Base-by-base conservation (phyloP, 2,888 invertebrate genomes). In the Yponomeuta cagnagella region DNA sequence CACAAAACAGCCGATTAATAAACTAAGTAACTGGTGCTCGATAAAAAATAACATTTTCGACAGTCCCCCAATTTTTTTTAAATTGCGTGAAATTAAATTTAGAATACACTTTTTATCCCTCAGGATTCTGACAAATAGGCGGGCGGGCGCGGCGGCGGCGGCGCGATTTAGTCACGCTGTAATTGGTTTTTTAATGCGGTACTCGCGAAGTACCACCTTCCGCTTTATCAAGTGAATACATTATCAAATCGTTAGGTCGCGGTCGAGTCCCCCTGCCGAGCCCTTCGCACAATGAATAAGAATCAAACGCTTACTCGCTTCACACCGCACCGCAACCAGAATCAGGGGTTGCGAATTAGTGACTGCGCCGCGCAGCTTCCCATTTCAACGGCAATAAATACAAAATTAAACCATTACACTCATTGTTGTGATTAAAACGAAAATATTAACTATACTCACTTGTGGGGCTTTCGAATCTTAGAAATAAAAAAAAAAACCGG, bases 71-170 rank as follows among this genome's bases (percentile, higher is more conserved):
- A 80, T 84, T 88, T 89, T 33, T 33, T 86, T 84, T 77, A 89
- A 91, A 91, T 88, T 90, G 91, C 92, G 90, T 92, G 90, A 92
- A 92, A 92, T 92, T 92, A 92, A 92, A 91, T 92, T 91, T 91
- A 86, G 85, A 89, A 89, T 90, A 85, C 85, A 90, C 87, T 83
- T 86, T 87, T 89, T 83, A 89, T 90, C 90, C 90, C 89, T 82
- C 80, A 77, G 86, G 85, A 90, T 89, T 90, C 88, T 91, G 91
- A 91, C 90, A 92, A 92, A 92, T 90, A 89, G 89, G 84, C 82
- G 84, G 78, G 87, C 58, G 70, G 58, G 15, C 23, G 70, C 70
- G 87, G 86, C 86, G 84, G 86, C 86, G 84, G 82, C 82, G 85
- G 79, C 80, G 83, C 85, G 89, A 88, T 91, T 92, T 91, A 88